Base-by-base conservation (phyloP, 2,888 invertebrate species). In the Zygaena filipendulae region DNA sequence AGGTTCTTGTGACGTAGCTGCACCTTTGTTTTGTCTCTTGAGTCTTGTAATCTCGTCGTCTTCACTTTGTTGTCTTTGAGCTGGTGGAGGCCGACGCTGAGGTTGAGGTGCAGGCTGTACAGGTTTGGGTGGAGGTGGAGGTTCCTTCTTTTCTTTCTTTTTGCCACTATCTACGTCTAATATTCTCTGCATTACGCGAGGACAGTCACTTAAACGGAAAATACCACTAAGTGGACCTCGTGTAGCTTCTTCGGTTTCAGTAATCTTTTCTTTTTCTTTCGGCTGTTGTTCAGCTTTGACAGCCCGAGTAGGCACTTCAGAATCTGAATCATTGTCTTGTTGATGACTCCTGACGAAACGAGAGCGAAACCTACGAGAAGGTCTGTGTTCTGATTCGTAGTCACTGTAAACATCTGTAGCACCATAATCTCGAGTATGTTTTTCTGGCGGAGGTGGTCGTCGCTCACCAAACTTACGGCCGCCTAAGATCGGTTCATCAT, bases 191-290 rank as follows among this genome's bases (percentile, higher is more conserved):
- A 95, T 92, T 4, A 95, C 92, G 32, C 93, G 83, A 0, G 94
- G 90, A 27, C 93, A 94, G 59, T 95, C 95, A 29, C 88, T 88
- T 14, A 95, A 71, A 21, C 94, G 84, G 36, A 91, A 91, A 50
- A 95, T 93, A 29, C 95, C 95, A 66, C 94, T 94, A 2, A 96
- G 81, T 4, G 95, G 95, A 10, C 85, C 91, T 25, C 87, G 83
- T 7, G 93, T 90, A 1, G 91, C 93, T 55, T 95, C 95, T 70
- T 95, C 95, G 4, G 94, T 94, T 52, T 94, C 95, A 32, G 90
- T 71, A 0, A 94, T 91, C 42, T 92, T 85, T 45, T 86, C 86
- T 43, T 84, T 84, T 50, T 83, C 83, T 58, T 82, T 72, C 51
- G 83, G 64, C 43, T 79, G 80, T 28, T 84, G 85, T 36, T 85